phyloP scores from a whole-genome alignment of 2,113 vertebrate genomes.

The Myotis brandtii region DNA sequence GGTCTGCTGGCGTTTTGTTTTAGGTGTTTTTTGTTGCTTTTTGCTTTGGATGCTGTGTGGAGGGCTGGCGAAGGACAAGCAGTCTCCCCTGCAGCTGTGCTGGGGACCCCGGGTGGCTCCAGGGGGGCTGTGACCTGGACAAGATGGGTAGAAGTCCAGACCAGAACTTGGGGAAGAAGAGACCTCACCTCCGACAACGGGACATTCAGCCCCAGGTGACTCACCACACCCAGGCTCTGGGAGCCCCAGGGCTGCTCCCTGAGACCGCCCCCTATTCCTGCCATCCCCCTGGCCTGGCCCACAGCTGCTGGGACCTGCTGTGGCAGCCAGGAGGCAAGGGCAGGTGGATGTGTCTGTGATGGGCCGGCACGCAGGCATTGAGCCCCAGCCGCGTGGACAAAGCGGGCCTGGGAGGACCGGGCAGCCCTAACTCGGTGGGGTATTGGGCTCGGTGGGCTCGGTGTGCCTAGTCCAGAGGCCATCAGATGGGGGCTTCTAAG shows the following conservation, averaged over 20 bases:
- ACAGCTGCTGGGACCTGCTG: neutral
- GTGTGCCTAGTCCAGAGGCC: neutral
- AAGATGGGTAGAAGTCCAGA: neutral
- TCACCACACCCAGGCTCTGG: neutral
- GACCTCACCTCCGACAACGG: neutral
- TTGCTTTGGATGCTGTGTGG: neutral
- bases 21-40: no score
- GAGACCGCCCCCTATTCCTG: no score
- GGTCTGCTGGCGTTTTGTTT: neutral
- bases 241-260: neutral
- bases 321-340: neutral
- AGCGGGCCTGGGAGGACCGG: neutral
- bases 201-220: neutral
- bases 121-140: neutral
- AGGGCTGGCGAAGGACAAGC: neutral
- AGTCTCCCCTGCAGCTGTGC: neutral
- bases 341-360: neutral
- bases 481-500: neutral
- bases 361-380: no score
- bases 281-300: neutral
- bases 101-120: neutral
- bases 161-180: neutral
- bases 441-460: rapidly evolving
- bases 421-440: neutral
- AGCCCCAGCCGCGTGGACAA: rapidly evolving